phyloP scores from a whole-genome alignment of 2,797 vertebrate genomes.

The Eurystomus glaucurus region DNA sequence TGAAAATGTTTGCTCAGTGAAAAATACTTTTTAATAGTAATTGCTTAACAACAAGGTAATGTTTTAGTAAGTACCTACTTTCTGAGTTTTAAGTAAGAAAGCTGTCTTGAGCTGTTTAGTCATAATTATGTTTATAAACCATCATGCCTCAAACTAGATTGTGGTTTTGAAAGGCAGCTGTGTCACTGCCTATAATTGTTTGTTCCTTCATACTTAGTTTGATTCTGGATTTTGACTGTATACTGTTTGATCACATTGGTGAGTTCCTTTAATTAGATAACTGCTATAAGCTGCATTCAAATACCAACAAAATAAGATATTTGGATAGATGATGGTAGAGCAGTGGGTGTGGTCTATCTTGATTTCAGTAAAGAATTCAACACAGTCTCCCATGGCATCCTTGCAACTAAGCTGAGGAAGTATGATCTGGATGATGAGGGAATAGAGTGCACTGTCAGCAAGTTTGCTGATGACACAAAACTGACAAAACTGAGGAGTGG shows the following conservation, averaged over 20 bases:
- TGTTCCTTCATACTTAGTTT: background rate
- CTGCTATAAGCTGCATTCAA: background rate
- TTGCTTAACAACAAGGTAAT: slow-evolving; percentile 19
- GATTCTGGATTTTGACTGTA: background rate
- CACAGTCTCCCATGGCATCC: no score
- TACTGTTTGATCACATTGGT: background rate
- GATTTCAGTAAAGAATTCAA: no score
- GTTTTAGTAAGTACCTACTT: background rate
- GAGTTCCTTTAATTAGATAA: background rate
- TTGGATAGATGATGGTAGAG: no score
- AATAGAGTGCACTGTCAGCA: no score
- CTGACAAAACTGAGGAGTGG: no score
- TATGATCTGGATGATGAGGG: no score
- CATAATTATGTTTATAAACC: slow-evolving; percentile 18
- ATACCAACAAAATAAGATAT: background rate
- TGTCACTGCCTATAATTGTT: background rate
- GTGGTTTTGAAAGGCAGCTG: slow-evolving; percentile 23
- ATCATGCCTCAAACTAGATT: background rate
- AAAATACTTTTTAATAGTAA: slow-evolving; percentile 28
- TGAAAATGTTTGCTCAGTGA: slow-evolving; percentile 18
- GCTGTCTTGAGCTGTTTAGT: background rate
- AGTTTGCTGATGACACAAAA: no score
- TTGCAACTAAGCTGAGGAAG: no score
- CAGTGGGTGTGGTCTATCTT: no score
- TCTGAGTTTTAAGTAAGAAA: slow-evolving; percentile 25